These are phyloP conservation scores for Agriopis marginaria DNA, from an alignment of 2,888 invertebrate genomes.

Conservation along the genomic window DNA sequence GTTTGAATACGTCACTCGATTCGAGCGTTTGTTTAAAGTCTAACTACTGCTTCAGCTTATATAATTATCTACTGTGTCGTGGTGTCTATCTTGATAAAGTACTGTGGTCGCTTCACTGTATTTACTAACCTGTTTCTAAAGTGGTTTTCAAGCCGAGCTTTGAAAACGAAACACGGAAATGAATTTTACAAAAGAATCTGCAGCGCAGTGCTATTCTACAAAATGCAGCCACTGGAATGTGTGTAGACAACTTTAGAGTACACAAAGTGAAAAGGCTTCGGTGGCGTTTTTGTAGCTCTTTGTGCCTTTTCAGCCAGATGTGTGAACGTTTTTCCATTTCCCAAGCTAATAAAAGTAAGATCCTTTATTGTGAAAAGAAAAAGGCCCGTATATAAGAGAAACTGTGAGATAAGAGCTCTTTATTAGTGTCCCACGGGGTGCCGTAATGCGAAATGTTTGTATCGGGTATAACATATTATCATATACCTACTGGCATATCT, in stretches of 20 bases:
- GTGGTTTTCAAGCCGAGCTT: constrained; percentile 37
- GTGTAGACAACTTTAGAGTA: background rate
- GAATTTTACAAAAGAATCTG: constrained; percentile 25
- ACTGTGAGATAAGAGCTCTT: constrained; percentile 50
- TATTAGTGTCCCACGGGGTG: constrained; percentile 50
- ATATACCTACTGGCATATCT: constrained; percentile 6
- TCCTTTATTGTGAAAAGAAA: constrained; percentile 55
- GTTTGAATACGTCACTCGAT: no score
- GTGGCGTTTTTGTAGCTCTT: constrained; percentile 35
- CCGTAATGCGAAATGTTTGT: constrained; percentile 44
- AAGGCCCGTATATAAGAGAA: constrained; percentile 50
- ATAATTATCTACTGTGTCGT: no score
- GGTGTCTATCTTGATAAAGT: no score
- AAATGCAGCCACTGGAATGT: constrained; percentile 1
- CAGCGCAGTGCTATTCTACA: constrained; percentile 4
- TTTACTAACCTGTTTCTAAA: constrained; percentile 49
- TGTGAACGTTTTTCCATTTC: constrained; percentile 43
- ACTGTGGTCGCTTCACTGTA: constrained; percentile 16
- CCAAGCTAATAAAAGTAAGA: constrained; percentile 51
- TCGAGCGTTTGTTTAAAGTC: no score
- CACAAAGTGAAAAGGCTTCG: constrained; percentile 16
- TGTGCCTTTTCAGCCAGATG: constrained; percentile 38
- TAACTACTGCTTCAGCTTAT: no score
- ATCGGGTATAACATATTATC: constrained; percentile 39
- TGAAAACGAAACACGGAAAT: constrained; percentile 30